Evolutionary conservation across 2,888 invertebrate genomes (phyloP).

Genomic region (Coenonympha glycerion): DNA sequence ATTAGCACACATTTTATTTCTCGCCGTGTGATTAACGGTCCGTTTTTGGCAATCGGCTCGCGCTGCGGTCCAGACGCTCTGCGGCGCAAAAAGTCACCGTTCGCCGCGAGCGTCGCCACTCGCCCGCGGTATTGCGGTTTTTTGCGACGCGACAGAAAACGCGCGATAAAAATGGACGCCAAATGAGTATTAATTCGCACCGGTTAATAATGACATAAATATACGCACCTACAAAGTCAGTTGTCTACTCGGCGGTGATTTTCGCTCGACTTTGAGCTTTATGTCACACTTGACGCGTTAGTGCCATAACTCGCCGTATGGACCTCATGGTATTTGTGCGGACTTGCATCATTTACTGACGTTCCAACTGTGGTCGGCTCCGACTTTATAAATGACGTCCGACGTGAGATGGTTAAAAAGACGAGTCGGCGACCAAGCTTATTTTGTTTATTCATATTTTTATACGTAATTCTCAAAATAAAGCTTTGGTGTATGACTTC

Average conservation of each 20-base stretch:
- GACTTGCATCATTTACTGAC: neutral
- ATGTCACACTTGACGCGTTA: neutral
- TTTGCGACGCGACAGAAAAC: conserved; percentile 51
- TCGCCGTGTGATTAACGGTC: conserved; percentile 40
- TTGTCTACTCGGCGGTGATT: neutral
- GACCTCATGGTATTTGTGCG: neutral
- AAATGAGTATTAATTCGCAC: conserved; percentile 75
- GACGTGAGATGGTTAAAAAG: neutral
- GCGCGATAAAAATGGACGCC: conserved; percentile 64
- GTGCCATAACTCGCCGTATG: neutral
- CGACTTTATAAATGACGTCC: neutral
- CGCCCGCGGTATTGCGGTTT: conserved; percentile 42
- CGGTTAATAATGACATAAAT: conserved; percentile 76
- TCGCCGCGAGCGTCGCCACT: too few relatives aligned
- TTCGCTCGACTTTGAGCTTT: neutral
- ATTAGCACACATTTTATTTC: conserved; percentile 34
- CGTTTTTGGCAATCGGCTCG: conserved; percentile 48
- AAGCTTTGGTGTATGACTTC: too few relatives aligned
- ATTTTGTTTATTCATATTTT: neutral
- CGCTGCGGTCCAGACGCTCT: conserved; percentile 35
- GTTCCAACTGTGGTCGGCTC: neutral
- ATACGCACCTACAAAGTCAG: conserved; percentile 45
- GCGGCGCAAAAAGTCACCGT: conserved; percentile 40
- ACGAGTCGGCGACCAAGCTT: neutral
- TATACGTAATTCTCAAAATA: too few relatives aligned